phyloP scores from a whole-genome alignment of 2,797 vertebrate genomes.

The Naso thynnoides region DNA sequence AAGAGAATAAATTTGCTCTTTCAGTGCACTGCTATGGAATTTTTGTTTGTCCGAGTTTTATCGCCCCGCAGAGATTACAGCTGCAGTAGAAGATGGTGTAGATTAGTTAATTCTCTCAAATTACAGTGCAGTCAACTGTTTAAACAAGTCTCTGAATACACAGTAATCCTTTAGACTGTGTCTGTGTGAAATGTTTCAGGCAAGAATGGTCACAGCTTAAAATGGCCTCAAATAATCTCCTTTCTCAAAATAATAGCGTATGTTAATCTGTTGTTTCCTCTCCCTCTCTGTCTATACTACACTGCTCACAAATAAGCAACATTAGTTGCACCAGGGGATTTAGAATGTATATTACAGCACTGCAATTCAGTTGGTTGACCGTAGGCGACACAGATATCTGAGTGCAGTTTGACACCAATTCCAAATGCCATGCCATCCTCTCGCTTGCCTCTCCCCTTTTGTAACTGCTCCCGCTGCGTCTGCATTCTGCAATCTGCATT shows the following conservation, averaged over 20 bases:
- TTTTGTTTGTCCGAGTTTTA: conserved; percentile 21
- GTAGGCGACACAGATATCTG: conserved; percentile 46
- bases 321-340: conserved; percentile 35
- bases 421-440: conserved; percentile 59
- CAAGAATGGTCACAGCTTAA: conserved; percentile 51
- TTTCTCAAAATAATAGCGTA: conserved; percentile 39
- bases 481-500: conserved; percentile 61
- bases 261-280: conserved; percentile 58
- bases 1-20: conserved; percentile 7
- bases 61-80: conserved; percentile 41
- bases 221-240: conserved; percentile 65
- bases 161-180: conserved; percentile 57
- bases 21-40: conserved; percentile 1
- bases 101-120: conserved; percentile 56
- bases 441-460: conserved; percentile 45
- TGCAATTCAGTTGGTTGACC: conserved; percentile 55
- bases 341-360: conserved; percentile 38
- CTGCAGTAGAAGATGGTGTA: conserved; percentile 37
- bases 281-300: conserved; percentile 25
- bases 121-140: conserved; percentile 48
- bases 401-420: conserved; percentile 64
- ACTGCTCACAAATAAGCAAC: conserved; percentile 44
- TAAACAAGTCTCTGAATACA: conserved; percentile 45
- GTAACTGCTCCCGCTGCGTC: conserved; percentile 59
- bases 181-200: conserved; percentile 56